phyloP scores from a whole-genome alignment of 1,140 invertebrate genomes.

The Stenopsyche tienmushanensis region DNA sequence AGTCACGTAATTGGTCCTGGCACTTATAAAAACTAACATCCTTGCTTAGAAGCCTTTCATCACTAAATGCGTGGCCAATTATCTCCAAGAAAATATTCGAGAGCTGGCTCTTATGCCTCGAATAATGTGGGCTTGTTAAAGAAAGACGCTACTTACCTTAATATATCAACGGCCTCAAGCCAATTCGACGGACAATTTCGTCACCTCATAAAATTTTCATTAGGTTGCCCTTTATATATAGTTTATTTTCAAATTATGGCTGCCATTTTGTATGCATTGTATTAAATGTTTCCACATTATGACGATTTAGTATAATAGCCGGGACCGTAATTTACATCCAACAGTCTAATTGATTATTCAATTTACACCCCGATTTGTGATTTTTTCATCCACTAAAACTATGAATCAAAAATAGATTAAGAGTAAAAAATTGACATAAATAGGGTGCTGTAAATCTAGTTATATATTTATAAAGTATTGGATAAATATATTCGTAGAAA shows the following conservation, averaged over 20 bases:
- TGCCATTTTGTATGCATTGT: neutral
- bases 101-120: too few relatives aligned
- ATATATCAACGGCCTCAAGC: conserved; percentile 9
- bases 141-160: conserved; percentile 27
- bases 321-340: too few relatives aligned
- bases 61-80: conserved; percentile 25
- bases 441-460: too few relatives aligned
- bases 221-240: conserved; percentile 17
- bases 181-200: conserved; percentile 23
- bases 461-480: too few relatives aligned
- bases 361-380: too few relatives aligned
- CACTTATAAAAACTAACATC: conserved; percentile 37
- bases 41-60: conserved; percentile 5
- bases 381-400: too few relatives aligned
- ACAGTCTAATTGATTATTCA: too few relatives aligned
- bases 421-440: too few relatives aligned
- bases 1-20: conserved; percentile 34
- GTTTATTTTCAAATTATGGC: conserved; percentile 9
- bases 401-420: too few relatives aligned
- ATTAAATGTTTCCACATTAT: too few relatives aligned
- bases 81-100: conserved; percentile 23
- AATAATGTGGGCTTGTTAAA: conserved; percentile 25
- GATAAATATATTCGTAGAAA: too few relatives aligned
- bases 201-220: conserved; percentile 36
- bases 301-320: too few relatives aligned